A percentile compares a stretch with the other conserved stretches of the same genome.
phyloP scores from a whole-genome alignment of 2,888 invertebrate species.

The Scrobipalpa costella region DNA sequence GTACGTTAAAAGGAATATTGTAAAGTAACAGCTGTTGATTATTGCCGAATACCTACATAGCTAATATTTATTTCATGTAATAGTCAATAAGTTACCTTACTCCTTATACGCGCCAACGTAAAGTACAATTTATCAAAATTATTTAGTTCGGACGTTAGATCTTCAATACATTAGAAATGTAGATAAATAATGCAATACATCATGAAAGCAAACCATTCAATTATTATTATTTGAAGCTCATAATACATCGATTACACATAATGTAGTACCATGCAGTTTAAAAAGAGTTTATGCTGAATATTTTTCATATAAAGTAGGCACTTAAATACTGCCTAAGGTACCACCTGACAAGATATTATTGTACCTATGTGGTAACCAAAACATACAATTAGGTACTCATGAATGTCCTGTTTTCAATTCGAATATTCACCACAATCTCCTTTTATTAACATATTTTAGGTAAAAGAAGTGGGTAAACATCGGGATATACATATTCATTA shows the following conservation, averaged over 20 bases:
- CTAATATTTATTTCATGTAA: no score
- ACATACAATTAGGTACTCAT: no score
- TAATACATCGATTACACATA: constrained; percentile 53
- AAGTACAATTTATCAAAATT: constrained; percentile 2
- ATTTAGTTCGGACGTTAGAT: constrained; percentile 3
- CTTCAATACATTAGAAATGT: neutral
- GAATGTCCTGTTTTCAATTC: neutral
- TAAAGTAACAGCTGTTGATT: no score
- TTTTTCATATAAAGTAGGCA: constrained; percentile 24
- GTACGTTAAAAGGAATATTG: no score
- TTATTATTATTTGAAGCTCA: constrained; percentile 59
- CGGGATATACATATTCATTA: constrained; percentile 37
- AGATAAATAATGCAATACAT: neutral
- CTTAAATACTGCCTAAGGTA: no score
- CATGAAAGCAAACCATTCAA: neutral
- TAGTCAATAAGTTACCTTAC: neutral
- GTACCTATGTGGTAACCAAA: no score
- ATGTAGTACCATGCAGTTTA: constrained; percentile 62
- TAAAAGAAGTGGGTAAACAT: constrained; percentile 55
- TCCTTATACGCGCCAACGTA: constrained; percentile 1
- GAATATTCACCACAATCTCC: constrained; percentile 10
- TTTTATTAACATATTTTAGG: neutral
- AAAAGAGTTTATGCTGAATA: neutral
- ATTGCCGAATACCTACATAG: no score
- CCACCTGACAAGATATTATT: no score